These are phyloP conservation scores for Reticulitermes speratus DNA, from an alignment of 1,140 invertebrate genomes.

Conservation along the genomic window DNA sequence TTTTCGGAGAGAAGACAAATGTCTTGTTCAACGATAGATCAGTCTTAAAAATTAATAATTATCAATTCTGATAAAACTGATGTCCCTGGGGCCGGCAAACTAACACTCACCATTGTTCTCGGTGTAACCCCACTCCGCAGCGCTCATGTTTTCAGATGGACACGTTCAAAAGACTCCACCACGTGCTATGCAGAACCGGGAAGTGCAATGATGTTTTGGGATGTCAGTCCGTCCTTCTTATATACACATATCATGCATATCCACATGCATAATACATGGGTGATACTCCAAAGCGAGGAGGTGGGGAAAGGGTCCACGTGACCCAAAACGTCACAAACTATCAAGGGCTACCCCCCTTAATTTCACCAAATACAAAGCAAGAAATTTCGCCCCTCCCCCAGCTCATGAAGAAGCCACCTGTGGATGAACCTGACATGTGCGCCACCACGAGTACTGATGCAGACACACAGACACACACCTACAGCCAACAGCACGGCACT, in stretches of 20 bases:
- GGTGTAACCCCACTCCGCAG: not conserved
- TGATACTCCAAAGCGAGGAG: not conserved
- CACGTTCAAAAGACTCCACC: not conserved
- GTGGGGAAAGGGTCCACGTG: not conserved
- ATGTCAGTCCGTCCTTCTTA: not conserved
- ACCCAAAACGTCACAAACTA: not conserved
- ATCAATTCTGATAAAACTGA: too few species aligned
- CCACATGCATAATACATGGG: slow-evolving; percentile 5
- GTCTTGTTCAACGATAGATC: too few species aligned
- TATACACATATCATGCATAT: not conserved
- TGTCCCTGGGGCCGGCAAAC: too few species aligned
- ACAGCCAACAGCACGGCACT: too few species aligned
- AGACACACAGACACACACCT: too few species aligned
- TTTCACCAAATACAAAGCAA: not conserved
- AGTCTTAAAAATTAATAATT: too few species aligned
- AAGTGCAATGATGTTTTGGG: not conserved
- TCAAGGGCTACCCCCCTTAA: slow-evolving; percentile 12
- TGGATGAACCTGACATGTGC: not conserved
- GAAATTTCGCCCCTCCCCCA: not conserved
- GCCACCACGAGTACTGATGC: too few species aligned
- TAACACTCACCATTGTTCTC: not conserved
- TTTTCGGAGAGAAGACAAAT: too few species aligned
- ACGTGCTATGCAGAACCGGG: not conserved
- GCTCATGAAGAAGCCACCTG: not conserved
- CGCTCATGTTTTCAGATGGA: not conserved